Evolutionary conservation across 2,113 vertebrate species (phyloP).

Genomic region (Coptodon bakossiorum): DNA sequence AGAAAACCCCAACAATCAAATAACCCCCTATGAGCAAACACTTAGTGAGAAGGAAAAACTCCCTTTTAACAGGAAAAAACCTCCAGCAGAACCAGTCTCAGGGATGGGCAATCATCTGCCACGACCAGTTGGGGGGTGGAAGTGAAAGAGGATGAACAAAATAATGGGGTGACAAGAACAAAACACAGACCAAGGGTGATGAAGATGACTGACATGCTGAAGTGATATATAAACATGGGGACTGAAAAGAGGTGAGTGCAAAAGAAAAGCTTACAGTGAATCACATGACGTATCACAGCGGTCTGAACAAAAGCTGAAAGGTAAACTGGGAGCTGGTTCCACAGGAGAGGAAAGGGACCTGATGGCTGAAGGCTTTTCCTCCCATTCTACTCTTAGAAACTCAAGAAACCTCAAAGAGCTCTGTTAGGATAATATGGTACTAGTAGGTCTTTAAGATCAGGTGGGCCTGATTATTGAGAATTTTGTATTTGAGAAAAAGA

Average conservation of each 20-base stretch:
- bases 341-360: not conserved
- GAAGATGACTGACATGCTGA: not conserved
- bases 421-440: not conserved
- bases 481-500: not conserved
- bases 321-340: not conserved
- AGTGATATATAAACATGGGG: not conserved
- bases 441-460: not conserved
- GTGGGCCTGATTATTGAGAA: not conserved
- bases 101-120: not conserved
- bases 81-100: not conserved
- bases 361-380: not conserved
- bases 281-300: rapidly evolving
- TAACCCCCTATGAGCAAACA: not conserved
- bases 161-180: not conserved
- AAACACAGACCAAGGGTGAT: not conserved
- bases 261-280: not conserved
- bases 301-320: not conserved
- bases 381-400: not conserved
- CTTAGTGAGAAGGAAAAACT: not conserved
- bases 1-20: not conserved
- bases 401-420: not conserved
- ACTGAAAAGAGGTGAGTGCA: not conserved
- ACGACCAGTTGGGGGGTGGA: not conserved
- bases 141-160: not conserved
- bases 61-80: not conserved